These are phyloP conservation scores for Diaperis boleti DNA, from an alignment of 2,888 invertebrate genomes.

Conservation along the genomic window DNA sequence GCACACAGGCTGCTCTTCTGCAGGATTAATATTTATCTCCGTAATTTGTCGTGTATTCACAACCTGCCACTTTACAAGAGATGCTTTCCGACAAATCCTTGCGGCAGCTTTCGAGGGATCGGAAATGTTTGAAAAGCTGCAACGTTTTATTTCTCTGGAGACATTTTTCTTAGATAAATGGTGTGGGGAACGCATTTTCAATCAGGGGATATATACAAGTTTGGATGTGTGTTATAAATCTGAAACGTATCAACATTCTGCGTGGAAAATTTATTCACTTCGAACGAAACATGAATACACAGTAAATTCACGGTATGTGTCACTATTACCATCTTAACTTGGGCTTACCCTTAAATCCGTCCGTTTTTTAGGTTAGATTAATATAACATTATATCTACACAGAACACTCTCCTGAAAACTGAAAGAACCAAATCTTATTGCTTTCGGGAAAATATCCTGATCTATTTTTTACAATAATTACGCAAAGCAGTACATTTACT, in stretches of 20 bases:
- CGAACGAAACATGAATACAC: too few relatives aligned
- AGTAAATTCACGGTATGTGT: too few relatives aligned
- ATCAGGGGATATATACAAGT: slow-evolving; percentile 23
- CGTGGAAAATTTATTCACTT: not conserved
- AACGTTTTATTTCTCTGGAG: slow-evolving; percentile 33
- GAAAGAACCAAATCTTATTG: too few relatives aligned
- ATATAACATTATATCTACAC: too few relatives aligned
- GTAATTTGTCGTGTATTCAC: slow-evolving; percentile 46
- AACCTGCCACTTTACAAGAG: slow-evolving; percentile 42
- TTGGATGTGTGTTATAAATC: slow-evolving; percentile 27
- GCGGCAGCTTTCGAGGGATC: slow-evolving; percentile 8
- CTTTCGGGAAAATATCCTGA: too few relatives aligned
- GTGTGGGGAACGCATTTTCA: slow-evolving; percentile 18
- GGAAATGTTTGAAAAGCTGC: slow-evolving; percentile 28
- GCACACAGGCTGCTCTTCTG: slow-evolving; percentile 39
- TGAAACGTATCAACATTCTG: slow-evolving; percentile 6
- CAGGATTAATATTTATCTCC: slow-evolving; percentile 45
- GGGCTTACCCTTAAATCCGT: too few relatives aligned
- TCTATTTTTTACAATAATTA: too few relatives aligned
- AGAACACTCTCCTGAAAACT: too few relatives aligned
- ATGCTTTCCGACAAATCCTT: slow-evolving; percentile 31
- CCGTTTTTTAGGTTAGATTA: too few relatives aligned
- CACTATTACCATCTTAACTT: too few relatives aligned
- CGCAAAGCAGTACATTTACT: too few relatives aligned
- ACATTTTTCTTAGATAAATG: slow-evolving; percentile 38